Conservation (phyloP, 2,888 invertebrate genomes). For the Ophion ventricosus region DNA sequence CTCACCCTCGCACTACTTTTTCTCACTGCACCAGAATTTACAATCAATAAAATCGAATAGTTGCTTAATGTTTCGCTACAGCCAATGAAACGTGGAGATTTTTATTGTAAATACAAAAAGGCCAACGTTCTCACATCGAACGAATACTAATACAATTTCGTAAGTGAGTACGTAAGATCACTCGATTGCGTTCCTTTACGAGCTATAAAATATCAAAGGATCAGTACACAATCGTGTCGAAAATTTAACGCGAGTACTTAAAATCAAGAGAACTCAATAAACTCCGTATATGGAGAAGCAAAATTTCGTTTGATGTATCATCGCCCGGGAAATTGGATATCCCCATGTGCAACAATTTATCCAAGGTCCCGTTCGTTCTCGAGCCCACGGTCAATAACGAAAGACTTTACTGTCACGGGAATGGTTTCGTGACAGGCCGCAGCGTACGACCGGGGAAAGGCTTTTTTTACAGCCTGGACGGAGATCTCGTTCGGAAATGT, state of each 20-base stretch:
- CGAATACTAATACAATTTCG: too few species aligned
- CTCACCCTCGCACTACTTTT: too few species aligned
- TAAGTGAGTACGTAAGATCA: too few species aligned
- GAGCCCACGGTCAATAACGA: constrained; percentile 33
- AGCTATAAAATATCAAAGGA: neutral
- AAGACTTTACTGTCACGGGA: constrained; percentile 41
- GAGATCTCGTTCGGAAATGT: constrained; percentile 48
- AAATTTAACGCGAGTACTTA: neutral
- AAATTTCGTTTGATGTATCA: constrained; percentile 7
- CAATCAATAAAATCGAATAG: too few species aligned
- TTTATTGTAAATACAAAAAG: too few species aligned
- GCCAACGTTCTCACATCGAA: too few species aligned
- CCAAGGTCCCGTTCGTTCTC: constrained; percentile 37
- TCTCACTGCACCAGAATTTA: too few species aligned
- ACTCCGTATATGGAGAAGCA: neutral
- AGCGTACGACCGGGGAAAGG: constrained; percentile 39
- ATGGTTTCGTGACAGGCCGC: constrained; percentile 42
- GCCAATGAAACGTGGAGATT: too few species aligned
- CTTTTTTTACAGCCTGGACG: constrained; percentile 47
- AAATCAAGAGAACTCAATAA: constrained; percentile 8
- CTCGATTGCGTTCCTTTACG: too few species aligned
- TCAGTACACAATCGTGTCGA: too few species aligned
- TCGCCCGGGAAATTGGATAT: constrained; percentile 3
- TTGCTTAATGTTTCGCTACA: too few species aligned
- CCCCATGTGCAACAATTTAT: constrained; percentile 18